Evolutionary conservation across 2,113 vertebrate genomes (phyloP), one percentile per base, ranked within the genome.

Genomic region (Syrrhaptes paradoxus): DNA sequence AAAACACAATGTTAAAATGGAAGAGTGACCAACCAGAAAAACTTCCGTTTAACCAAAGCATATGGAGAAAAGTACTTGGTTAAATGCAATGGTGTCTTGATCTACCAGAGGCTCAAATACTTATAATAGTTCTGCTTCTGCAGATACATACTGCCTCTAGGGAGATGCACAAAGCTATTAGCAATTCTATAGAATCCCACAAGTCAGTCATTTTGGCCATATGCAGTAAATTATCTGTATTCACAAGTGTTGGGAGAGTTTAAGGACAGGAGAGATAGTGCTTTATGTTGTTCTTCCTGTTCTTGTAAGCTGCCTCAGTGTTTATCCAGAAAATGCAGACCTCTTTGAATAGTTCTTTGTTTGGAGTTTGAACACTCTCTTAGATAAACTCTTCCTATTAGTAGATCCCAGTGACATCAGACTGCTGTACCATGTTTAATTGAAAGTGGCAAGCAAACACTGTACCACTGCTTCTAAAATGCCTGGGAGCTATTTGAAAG

Each of bases 391-490:
- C 89, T 89, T 93, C 52, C 28, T 63, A 17, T 91, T 67, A 87
- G 78, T 65, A 79, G 54, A 55, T 95, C 10, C 48, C 14, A 22
- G 65, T 62, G 93, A 75, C 95, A 92, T 55, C 77, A 81, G 73
- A 58, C 66, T 87, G 82, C 57, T 95, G 92, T 95, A 96, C 88
- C 93, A 68, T 43, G 73, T 95, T 96, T 94, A 96, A 97, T 67
- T 95, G 91, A 84, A 97, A 97, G 95, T 81, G 76, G 92, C 97
- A 95, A 96, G 87, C 88, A 89, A 95, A 91, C 93, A 63, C 31
- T 87, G 71, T 93, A 96, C 86, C 87, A 91, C 84, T 77, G 52
- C 91, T 85, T 82, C 78, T 59, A 74, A 95, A 62, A 17, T 93
- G 94, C 95, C 97, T 70, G 36, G 90, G 77, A 92, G 96, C 95